phyloP scores from a whole-genome alignment of 2,113 vertebrate species.

The Dipodomys spectabilis region DNA sequence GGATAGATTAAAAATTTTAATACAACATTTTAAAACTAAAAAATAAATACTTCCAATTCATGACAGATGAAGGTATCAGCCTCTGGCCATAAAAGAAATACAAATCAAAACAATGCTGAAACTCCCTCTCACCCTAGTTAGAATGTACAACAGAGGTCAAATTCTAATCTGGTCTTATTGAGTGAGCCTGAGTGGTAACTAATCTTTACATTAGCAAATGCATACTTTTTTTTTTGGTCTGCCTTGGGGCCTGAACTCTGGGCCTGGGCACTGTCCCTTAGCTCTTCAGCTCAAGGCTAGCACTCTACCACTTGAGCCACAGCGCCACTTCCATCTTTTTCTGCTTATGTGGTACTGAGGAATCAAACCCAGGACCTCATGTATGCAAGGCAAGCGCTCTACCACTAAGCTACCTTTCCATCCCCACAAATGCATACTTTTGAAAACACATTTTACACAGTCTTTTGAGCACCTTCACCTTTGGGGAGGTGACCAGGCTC shows the following conservation, averaged over 20 bases:
- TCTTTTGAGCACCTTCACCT: background rate
- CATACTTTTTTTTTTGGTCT: background rate
- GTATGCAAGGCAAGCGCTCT: too few relatives aligned
- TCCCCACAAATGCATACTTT: background rate
- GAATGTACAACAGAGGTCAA: background rate
- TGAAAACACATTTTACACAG: background rate
- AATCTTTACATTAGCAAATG: background rate
- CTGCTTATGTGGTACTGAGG: too few relatives aligned
- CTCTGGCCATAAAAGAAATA: background rate
- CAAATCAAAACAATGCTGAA: background rate
- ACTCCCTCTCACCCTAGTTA: too few relatives aligned
- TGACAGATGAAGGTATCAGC: background rate
- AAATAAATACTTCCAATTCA: background rate
- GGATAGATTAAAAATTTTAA: background rate
- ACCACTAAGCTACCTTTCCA: too few relatives aligned
- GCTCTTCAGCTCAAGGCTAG: too few relatives aligned
- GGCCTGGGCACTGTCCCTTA: too few relatives aligned
- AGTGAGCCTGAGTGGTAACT: background rate
- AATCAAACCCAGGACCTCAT: too few relatives aligned
- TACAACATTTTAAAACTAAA: background rate
- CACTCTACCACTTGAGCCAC: too few relatives aligned
- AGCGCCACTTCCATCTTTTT: too few relatives aligned
- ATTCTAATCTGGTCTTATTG: background rate
- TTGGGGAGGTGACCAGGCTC: background rate
- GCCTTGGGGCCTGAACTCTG: too few relatives aligned